Conservation (phyloP, 2,888 invertebrate genomes). For the Melanotus villosus region DNA sequence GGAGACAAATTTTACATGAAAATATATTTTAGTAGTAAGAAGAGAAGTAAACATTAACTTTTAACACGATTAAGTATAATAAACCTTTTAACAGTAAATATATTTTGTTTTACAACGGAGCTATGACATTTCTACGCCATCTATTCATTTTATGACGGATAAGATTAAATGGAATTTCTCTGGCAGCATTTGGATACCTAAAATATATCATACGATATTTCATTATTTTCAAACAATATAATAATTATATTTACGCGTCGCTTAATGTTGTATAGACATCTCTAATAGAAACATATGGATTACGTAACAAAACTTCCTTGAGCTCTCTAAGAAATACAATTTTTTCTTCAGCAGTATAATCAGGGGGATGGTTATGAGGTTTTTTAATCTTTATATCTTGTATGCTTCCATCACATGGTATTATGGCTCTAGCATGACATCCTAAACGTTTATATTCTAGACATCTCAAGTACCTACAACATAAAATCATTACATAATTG, state of each 20-base stretch:
- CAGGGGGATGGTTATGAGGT: constrained; percentile 65
- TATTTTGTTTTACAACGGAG: constrained; percentile 13
- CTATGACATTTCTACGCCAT: constrained; percentile 45
- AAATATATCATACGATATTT: constrained; percentile 43
- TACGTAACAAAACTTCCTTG: constrained; percentile 61
- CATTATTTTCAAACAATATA: neutral
- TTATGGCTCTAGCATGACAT: constrained; percentile 65
- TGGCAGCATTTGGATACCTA: constrained; percentile 65
- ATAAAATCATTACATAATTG: constrained; percentile 2
- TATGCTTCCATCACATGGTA: constrained; percentile 63
- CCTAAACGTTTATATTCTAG: constrained; percentile 65
- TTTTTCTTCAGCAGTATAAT: constrained; percentile 65
- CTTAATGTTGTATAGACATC: constrained; percentile 62
- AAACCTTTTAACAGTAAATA: too few species aligned
- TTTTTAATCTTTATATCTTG: constrained; percentile 64
- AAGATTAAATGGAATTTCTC: constrained; percentile 61
- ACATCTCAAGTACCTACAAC: constrained; percentile 63
- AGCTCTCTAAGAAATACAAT: constrained; percentile 64
- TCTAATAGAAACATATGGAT: constrained; percentile 57
- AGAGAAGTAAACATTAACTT: too few species aligned
- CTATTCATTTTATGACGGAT: constrained; percentile 64
- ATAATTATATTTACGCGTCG: constrained; percentile 58
- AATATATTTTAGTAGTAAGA: too few species aligned
- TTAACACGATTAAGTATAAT: too few species aligned
- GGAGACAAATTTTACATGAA: too few species aligned